Conservation (phyloP, 2,113 vertebrate genomes). For the Spea multiplicata region DNA sequence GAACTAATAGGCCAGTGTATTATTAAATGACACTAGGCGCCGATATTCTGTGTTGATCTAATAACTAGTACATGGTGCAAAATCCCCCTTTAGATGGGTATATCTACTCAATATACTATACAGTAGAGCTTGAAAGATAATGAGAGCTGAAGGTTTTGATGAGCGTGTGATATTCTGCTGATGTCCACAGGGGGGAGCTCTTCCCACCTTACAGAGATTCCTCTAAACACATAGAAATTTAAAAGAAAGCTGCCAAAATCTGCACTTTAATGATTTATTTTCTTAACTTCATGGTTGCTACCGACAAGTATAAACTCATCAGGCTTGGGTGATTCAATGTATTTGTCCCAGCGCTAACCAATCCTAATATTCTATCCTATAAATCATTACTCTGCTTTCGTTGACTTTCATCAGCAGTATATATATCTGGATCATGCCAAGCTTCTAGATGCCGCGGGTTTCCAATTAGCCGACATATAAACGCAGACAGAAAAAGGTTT, state of each 20-base stretch:
- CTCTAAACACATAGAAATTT: neutral
- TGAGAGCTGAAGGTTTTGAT: neutral
- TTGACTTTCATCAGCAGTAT: no score
- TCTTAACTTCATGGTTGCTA: neutral
- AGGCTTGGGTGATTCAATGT: neutral
- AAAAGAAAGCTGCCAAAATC: neutral
- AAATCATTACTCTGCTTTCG: no score
- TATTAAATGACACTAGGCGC: no score
- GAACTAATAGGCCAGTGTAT: no score
- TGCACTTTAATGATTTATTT: slow-evolving; percentile 19
- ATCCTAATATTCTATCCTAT: no score
- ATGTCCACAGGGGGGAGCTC: slow-evolving; percentile 17
- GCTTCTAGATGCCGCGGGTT: no score
- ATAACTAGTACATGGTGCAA: no score
- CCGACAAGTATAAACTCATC: slow-evolving; percentile 15
- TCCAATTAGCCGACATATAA: no score
- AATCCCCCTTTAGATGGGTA: no score
- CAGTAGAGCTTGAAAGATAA: neutral
- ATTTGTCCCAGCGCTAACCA: neutral
- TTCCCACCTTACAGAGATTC: neutral
- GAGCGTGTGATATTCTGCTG: neutral
- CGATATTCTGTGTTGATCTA: no score
- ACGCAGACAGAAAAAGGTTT: no score
- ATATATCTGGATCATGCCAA: no score
- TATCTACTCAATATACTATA: neutral